Evolutionary conservation across 2,888 invertebrate genomes (phyloP), one percentile per base, ranked within the genome.

Genomic region (Plemyria rubiginata): DNA sequence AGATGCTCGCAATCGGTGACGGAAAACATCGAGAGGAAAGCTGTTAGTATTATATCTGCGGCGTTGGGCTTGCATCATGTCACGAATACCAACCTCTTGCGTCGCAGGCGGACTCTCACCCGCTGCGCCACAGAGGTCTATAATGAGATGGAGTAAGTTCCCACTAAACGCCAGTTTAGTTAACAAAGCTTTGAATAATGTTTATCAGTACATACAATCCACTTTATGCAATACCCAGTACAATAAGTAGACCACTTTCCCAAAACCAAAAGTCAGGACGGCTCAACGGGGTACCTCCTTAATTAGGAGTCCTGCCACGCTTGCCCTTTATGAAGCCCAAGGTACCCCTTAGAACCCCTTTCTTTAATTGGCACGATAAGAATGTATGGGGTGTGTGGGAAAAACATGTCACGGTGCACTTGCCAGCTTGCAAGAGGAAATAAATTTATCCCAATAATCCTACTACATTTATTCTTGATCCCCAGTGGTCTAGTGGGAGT

Each of bases 281-380:
- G 62, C 67, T 54, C 73, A 85, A 88, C 90, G 79, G 92, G 92
- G 78, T 72, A 74, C 78, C 85, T 76, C 73, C 78, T 82, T 92
- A 92, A 92, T 92, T 92, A 91, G 92, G 90, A 89, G 85, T 85
- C 92, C 87, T 82, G 87, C 87, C 81, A 87, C 85, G 90, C 79
- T 87, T 83, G 88, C 90, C 88, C 81, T 88, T 87, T 77, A 86
- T 81, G 78, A 77, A 80, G 76, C 80, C 81, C 77, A 79, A 87
- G 85, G 80, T 84, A 80, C 75, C 72, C 76, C 71, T 45, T 40
- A 77, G 71, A 70, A 79, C 85, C 90, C 45, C 89, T 84, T 87
- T 88, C 68, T 71, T 76, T 65, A 92, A 92, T 92, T 92, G 92
- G 89, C 92, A 86, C 82, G 91, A 90, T 92, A 92, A 91, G 90